These are phyloP conservation scores for Scylla paramamosain DNA, from an alignment of 1,140 invertebrate species.

Conservation along the genomic window DNA sequence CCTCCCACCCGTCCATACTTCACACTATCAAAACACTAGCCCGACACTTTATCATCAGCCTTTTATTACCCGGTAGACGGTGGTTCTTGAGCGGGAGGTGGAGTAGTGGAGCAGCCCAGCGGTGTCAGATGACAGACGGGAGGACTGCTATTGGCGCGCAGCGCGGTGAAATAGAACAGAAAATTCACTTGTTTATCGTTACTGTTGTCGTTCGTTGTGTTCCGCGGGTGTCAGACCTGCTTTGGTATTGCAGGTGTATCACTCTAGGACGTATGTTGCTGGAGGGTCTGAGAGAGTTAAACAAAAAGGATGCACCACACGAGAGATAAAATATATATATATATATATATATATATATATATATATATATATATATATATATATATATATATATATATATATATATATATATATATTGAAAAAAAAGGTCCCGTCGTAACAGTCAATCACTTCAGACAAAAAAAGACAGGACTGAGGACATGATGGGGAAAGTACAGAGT, in stretches of 20 bases:
- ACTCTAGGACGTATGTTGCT: no score
- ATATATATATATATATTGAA: no score
- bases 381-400: no score
- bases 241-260: no score
- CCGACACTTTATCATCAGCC: not conserved
- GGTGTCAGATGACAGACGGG: not conserved
- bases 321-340: no score
- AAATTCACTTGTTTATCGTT: not conserved
- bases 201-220: no score
- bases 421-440: not conserved
- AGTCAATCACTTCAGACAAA: not conserved
- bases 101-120: not conserved
- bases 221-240: no score
- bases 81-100: not conserved
- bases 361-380: no score
- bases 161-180: not conserved
- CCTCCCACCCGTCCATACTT: not conserved
- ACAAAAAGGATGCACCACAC: no score
- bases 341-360: no score
- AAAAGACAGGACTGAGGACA: not conserved
- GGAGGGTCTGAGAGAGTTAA: no score
- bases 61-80: not conserved
- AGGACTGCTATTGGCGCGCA: no score
- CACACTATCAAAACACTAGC: conserved; percentile 10
- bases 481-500: not conserved